Evolutionary conservation across 37 sponge, comb jelly and placozoan genomes (phyloP).

Genomic region (Aphrocallistes beatrix): DNA sequence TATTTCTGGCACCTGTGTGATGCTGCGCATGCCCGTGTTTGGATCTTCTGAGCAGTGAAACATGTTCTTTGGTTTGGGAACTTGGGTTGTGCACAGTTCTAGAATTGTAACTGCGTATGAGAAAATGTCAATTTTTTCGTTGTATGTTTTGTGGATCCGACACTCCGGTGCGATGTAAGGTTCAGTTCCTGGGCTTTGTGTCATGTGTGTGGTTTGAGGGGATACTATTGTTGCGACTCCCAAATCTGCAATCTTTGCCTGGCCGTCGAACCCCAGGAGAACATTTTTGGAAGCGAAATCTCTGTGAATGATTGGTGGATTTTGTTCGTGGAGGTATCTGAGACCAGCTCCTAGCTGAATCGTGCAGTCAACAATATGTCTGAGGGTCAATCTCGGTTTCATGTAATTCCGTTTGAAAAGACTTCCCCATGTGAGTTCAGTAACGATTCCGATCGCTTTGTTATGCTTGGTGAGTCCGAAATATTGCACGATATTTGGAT

Average conservation of each 20-base stretch:
- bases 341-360: conserved; percentile 36
- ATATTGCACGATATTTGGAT: conserved; percentile 68
- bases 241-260: conserved; percentile 53
- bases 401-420: conserved; percentile 25
- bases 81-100: conserved; percentile 36
- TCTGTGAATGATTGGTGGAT: conserved; percentile 48
- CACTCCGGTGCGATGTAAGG: conserved; percentile 58
- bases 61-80: conserved; percentile 27
- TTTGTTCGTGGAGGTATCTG: conserved; percentile 50
- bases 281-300: conserved; percentile 61
- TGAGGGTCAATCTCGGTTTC: conserved; percentile 26
- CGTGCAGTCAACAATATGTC: conserved; percentile 35
- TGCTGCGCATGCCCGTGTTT: neutral
- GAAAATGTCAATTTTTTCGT: conserved; percentile 41
- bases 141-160: conserved; percentile 12
- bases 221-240: conserved; percentile 42
- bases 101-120: conserved; percentile 48
- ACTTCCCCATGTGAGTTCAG: conserved; percentile 35
- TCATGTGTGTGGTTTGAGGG: conserved; percentile 24
- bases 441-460: conserved; percentile 31
- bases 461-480: conserved; percentile 27
- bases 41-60: neutral
- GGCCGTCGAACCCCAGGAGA: conserved; percentile 32
- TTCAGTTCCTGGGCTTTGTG: conserved; percentile 43
- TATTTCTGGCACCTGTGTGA: conserved; percentile 35